These are phyloP conservation scores for Himantopus leucocephalus DNA, from an alignment of 2,113 vertebrate genomes.

Conservation along the genomic window DNA sequence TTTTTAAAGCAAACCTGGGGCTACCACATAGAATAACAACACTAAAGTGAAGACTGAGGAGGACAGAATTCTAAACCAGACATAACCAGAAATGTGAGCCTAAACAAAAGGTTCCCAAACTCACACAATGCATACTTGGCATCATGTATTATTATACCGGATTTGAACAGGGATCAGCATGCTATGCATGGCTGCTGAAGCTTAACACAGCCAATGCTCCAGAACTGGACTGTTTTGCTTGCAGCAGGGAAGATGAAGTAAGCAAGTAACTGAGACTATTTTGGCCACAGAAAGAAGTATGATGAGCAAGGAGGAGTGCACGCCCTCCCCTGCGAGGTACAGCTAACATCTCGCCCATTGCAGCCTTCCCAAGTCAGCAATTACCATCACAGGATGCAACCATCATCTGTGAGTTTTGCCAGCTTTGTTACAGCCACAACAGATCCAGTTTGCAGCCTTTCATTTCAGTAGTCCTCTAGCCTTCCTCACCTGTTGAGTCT, in stretches of 20 bases:
- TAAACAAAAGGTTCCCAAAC: neutral
- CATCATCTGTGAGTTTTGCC: neutral
- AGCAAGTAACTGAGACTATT: neutral
- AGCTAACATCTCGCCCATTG: neutral
- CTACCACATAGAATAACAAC: neutral
- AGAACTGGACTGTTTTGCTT: neutral
- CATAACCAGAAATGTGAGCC: neutral
- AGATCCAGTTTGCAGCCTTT: neutral
- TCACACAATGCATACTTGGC: neutral
- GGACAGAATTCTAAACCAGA: neutral
- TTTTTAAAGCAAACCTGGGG: neutral
- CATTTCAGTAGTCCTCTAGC: neutral
- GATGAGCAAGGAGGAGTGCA: neutral
- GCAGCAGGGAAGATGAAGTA: neutral
- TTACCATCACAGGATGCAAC: neutral
- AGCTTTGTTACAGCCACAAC: neutral
- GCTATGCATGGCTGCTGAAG: neutral
- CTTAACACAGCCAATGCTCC: neutral
- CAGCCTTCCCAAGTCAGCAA: neutral
- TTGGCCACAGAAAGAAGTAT: neutral
- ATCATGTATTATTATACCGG: rapidly evolving
- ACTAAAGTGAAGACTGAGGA: neutral
- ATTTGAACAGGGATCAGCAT: neutral
- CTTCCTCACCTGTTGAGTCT: neutral
- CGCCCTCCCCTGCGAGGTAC: neutral